Conservation (phyloP, 92 coral and sea anemone genomes). For the Umimayanthus kanabou region DNA sequence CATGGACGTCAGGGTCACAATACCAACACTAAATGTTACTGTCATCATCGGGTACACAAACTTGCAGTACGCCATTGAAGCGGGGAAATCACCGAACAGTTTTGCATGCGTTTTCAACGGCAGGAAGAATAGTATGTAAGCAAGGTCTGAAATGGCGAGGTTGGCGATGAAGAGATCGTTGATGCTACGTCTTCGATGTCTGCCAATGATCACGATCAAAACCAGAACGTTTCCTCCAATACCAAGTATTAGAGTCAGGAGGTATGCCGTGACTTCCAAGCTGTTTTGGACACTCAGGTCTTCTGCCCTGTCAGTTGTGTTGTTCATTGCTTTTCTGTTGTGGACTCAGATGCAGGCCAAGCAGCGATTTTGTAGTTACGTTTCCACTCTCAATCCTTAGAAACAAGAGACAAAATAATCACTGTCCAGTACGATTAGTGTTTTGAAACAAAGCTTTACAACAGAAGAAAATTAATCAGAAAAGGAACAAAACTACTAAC, state of each 20-base stretch:
- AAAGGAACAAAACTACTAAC: too few relatives aligned
- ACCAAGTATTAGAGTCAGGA: conserved; percentile 1
- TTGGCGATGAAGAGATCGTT: conserved; percentile 31
- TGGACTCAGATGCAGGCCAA: too few relatives aligned
- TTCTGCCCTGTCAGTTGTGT: neutral
- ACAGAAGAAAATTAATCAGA: too few relatives aligned
- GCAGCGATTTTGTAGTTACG: too few relatives aligned
- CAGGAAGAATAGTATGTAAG: conserved; percentile 4
- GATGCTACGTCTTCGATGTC: neutral
- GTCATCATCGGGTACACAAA: conserved; percentile 22
- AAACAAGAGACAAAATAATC: too few relatives aligned
- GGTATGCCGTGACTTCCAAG: neutral
- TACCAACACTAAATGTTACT: conserved; percentile 23
- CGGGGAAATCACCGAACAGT: neutral
- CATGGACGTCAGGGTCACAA: conserved; percentile 18
- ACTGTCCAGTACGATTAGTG: too few relatives aligned
- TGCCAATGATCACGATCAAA: conserved; percentile 2
- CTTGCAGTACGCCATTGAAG: neutral
- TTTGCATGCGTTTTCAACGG: neutral
- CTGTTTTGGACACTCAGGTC: too few relatives aligned
- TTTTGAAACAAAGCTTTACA: too few relatives aligned
- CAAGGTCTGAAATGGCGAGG: conserved; percentile 35
- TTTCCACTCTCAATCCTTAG: too few relatives aligned
- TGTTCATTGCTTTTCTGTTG: conserved; percentile 9
- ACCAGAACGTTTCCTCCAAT: conserved; percentile 12